Percentiles rank a stretch among this genome's conserved stretches.
Evolutionary conservation across 2,888 invertebrate species (phyloP).

Genomic region (Chrysina gloriosa): DNA sequence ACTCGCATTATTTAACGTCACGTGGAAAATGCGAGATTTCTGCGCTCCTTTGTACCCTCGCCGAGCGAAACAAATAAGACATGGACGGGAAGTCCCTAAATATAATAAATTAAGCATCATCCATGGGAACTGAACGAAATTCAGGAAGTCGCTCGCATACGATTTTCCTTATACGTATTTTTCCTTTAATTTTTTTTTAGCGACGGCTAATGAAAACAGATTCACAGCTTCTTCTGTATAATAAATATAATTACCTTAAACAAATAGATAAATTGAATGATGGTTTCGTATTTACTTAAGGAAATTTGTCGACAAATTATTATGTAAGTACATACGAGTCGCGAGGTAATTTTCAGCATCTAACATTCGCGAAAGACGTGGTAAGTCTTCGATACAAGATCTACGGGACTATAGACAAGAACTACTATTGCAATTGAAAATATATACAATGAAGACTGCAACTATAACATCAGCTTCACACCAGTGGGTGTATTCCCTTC

Average conservation of each 20-base stretch:
- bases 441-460: no score
- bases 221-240: neutral
- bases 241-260: neutral
- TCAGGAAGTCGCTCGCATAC: neutral
- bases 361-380: no score
- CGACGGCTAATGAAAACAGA: neutral
- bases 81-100: conserved; percentile 16
- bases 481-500: no score
- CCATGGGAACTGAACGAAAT: neutral
- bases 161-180: conserved; percentile 12
- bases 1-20: conserved; percentile 32
- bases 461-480: no score
- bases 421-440: no score
- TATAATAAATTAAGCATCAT: conserved; percentile 22
- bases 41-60: conserved; percentile 15
- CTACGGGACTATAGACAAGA: no score
- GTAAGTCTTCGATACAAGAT: no score
- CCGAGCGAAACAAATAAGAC: conserved; percentile 15
- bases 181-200: conserved; percentile 6
- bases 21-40: conserved; percentile 19
- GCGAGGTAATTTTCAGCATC: no score
- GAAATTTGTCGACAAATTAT: neutral
- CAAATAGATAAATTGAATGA: neutral
- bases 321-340: no score
- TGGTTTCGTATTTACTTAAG: neutral